Evolutionary conservation across 2,113 vertebrate species (phyloP).

Genomic region (Ptyas mucosa): DNA sequence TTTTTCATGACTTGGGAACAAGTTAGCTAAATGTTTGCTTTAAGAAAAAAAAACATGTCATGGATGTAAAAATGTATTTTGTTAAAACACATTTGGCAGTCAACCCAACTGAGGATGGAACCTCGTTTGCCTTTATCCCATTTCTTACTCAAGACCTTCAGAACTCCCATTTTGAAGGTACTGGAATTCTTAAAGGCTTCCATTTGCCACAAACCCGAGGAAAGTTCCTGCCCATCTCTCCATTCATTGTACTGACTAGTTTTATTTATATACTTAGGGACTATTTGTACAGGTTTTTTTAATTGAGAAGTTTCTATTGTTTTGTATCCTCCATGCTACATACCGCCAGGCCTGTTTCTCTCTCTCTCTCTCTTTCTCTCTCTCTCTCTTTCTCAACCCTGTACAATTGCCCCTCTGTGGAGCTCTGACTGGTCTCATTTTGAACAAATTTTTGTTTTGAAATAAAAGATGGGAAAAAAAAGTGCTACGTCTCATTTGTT

Average conservation of each 20-base stretch:
- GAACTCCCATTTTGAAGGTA: not conserved
- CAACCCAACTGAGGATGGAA: not conserved
- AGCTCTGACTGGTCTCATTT: constrained; percentile 37
- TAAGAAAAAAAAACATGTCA: not conserved
- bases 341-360: constrained; percentile 24
- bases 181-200: constrained; percentile 1
- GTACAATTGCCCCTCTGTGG: constrained; percentile 12
- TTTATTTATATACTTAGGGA: constrained; percentile 38
- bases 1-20: not conserved
- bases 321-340: constrained; percentile 33
- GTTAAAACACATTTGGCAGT: not conserved
- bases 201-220: not conserved
- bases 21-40: not conserved
- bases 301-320: constrained; percentile 29
- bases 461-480: constrained; percentile 48
- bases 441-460: constrained; percentile 39
- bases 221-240: not conserved
- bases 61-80: not conserved
- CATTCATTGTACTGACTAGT: constrained; percentile 15
- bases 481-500: not conserved
- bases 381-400: not conserved
- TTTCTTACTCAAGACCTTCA: constrained; percentile 5
- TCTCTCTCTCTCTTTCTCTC: not conserved
- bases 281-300: constrained; percentile 31
- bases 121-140: not conserved